phyloP scores from a whole-genome alignment of 1,140 invertebrate species.

The Microvelia longipes region DNA sequence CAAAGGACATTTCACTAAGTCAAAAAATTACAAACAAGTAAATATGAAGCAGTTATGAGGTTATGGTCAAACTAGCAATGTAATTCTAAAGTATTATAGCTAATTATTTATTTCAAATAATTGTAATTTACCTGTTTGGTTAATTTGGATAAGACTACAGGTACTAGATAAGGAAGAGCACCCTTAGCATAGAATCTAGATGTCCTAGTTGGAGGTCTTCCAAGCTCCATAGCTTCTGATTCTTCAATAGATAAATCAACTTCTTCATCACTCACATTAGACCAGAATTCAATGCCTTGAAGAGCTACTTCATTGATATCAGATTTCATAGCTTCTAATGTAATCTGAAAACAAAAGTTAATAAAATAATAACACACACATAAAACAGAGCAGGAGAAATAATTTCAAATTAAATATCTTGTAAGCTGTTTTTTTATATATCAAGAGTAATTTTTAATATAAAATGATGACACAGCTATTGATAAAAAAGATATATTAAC shows the following conservation, averaged over 20 bases:
- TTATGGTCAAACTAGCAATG: too few relatives aligned
- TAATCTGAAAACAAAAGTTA: conserved; percentile 47
- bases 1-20: too few relatives aligned
- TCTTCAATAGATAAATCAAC: conserved; percentile 91
- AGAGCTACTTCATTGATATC: conserved; percentile 89
- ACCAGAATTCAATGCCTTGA: conserved; percentile 99
- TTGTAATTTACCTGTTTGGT: conserved; percentile 68
- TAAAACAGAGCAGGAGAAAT: background rate
- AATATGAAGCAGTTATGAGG: too few relatives aligned
- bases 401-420: background rate
- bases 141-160: conserved; percentile 81
- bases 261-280: conserved; percentile 98
- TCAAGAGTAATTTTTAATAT: background rate
- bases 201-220: conserved; percentile 72
- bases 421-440: background rate
- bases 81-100: too few relatives aligned
- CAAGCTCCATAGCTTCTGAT: conserved; percentile 80
- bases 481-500: too few relatives aligned
- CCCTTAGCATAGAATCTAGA: conserved; percentile 90
- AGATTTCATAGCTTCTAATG: conserved; percentile 95
- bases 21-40: too few relatives aligned
- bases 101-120: too few relatives aligned
- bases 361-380: conserved; percentile 2
- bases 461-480: too few relatives aligned
- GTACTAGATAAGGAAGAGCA: conserved; percentile 86